Conservation (phyloP, 2,888 invertebrate species). For the Amiota mariae region DNA sequence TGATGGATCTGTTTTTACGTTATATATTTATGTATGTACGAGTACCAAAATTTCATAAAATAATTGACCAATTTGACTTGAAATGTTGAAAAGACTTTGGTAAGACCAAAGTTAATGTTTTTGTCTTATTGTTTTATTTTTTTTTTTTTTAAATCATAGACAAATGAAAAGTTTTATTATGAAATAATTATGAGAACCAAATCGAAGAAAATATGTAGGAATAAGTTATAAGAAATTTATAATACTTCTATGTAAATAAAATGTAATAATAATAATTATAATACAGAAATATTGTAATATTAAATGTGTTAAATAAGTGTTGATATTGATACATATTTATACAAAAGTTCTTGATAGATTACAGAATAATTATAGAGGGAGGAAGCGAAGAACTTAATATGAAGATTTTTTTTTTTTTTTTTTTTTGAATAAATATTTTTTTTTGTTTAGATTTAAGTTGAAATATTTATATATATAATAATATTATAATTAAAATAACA, state of each 20-base stretch:
- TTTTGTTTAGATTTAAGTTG: conserved; percentile 15
- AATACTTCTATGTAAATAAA: conserved; percentile 25
- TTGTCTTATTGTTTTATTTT: conserved; percentile 9
- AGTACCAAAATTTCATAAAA: no score
- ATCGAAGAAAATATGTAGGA: no score
- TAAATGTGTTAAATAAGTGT: conserved; percentile 29
- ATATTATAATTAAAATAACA: conserved; percentile 1
- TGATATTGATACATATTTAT: conserved; percentile 43
- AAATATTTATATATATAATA: conserved; percentile 16
- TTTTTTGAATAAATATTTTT: background rate
- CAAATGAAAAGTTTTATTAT: no score
- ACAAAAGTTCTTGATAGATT: conserved; percentile 5
- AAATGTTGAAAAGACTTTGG: no score
- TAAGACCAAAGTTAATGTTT: conserved; percentile 23
- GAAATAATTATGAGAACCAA: no score
- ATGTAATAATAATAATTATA: conserved; percentile 1
- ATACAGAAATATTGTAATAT: background rate
- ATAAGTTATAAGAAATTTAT: background rate
- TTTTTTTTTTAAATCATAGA: conserved; percentile 9
- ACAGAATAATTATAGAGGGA: background rate
- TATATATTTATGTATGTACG: no score
- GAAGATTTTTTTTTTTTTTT: conserved; percentile 3
- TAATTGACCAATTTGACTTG: no score
- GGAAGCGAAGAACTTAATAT: background rate
- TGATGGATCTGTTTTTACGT: no score